These are phyloP conservation scores for Lithobates pipiens DNA, from an alignment of 2,797 vertebrate genomes.

Conservation along the genomic window DNA sequence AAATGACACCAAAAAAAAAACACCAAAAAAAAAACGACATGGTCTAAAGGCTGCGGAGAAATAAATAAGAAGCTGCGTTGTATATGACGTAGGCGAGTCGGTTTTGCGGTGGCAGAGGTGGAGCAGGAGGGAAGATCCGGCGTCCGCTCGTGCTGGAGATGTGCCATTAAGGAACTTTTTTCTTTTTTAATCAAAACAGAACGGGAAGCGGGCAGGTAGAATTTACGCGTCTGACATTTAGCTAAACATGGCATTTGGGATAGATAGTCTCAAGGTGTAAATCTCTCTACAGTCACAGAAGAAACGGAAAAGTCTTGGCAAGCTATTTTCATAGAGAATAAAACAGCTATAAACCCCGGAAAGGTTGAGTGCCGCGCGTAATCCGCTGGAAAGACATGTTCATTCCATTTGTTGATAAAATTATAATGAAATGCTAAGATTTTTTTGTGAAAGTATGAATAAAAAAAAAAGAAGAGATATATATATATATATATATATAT, in stretches of 20 bases:
- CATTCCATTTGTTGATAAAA: not conserved
- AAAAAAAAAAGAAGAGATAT: too few relatives aligned
- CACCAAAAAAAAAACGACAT: too few relatives aligned
- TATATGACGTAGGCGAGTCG: too few relatives aligned
- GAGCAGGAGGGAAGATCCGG: too few relatives aligned
- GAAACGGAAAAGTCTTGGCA: not conserved
- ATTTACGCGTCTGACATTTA: slow-evolving; percentile 2
- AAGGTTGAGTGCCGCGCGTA: slow-evolving; percentile 26
- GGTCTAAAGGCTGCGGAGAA: too few relatives aligned
- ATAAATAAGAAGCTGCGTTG: too few relatives aligned
- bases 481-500: too few relatives aligned
- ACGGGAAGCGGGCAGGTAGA: not conserved
- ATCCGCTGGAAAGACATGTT: not conserved
- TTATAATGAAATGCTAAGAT: too few relatives aligned
- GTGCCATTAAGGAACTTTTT: not conserved
- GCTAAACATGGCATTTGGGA: slow-evolving; percentile 36
- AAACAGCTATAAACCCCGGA: slow-evolving; percentile 26
- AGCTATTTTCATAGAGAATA: slow-evolving; percentile 6
- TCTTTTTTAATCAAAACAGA: slow-evolving; percentile 18
- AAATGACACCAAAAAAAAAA: too few relatives aligned
- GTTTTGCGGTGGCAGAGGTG: too few relatives aligned
- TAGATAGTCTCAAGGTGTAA: slow-evolving; percentile 24
- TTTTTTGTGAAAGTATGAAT: too few relatives aligned
- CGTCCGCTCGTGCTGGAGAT: not conserved
- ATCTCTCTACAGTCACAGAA: slow-evolving; percentile 25